phyloP scores from a whole-genome alignment of 2,888 invertebrate genomes.

The Stenolophus ochropezus region DNA sequence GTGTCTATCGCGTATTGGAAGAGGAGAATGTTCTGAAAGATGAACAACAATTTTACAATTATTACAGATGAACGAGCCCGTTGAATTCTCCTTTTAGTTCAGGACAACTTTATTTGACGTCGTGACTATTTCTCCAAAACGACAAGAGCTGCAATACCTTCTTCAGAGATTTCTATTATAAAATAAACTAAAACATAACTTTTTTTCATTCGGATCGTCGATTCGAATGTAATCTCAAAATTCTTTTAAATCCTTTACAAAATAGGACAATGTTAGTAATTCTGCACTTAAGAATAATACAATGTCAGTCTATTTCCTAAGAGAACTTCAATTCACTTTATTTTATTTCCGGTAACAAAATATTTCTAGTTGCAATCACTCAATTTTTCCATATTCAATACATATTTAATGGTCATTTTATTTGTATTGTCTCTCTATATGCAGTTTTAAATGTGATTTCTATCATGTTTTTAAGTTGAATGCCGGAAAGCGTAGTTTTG shows the following conservation, averaged over 20 bases:
- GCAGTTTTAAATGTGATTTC: too few species aligned
- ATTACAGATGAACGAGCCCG: constrained; percentile 16
- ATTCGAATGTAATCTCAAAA: background rate
- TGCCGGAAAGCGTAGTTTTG: too few species aligned
- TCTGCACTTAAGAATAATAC: too few species aligned
- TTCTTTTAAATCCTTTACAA: background rate
- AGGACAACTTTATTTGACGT: constrained; percentile 9
- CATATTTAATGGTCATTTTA: too few species aligned
- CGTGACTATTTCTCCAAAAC: constrained; percentile 1
- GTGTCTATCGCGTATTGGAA: background rate
- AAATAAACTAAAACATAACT: background rate
- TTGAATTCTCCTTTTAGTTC: constrained; percentile 11
- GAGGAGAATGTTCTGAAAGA: constrained; percentile 4
- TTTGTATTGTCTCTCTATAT: too few species aligned
- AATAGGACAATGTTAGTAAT: background rate
- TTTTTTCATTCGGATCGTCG: background rate
- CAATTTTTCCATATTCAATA: too few species aligned
- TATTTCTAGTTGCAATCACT: too few species aligned
- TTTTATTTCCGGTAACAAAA: too few species aligned
- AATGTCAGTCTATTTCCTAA: too few species aligned
- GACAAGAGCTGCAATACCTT: background rate
- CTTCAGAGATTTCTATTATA: constrained; percentile 1
- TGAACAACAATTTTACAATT: constrained; percentile 32
- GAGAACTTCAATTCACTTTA: too few species aligned
- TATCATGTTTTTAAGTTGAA: too few species aligned